A percentile compares a stretch with the other conserved stretches of the same genome.
Conservation (phyloP, 1,140 invertebrate species). For the Zaprionus taronus region DNA sequence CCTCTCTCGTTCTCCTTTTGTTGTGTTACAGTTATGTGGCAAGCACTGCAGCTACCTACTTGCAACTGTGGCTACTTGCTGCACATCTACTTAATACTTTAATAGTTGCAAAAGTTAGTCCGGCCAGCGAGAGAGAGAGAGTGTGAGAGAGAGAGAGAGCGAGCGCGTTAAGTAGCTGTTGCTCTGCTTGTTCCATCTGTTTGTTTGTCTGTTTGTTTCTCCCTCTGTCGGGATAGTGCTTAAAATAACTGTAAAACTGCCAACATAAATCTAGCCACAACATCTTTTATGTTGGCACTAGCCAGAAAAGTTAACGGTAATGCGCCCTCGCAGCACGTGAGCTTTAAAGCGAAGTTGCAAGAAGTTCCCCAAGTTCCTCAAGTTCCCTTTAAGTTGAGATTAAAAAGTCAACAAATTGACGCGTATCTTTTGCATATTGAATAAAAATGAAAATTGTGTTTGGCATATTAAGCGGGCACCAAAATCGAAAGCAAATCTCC, state of each 20-base stretch:
- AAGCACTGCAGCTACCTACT: background rate
- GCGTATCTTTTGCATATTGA: conserved; percentile 78
- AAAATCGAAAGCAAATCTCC: conserved; percentile 74
- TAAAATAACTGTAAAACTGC: conserved; percentile 81
- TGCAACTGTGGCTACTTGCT: conserved; percentile 33
- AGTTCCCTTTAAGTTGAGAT: conserved; percentile 44
- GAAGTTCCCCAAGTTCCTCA: background rate
- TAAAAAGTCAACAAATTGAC: conserved; percentile 76
- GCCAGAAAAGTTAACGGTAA: conserved; percentile 57
- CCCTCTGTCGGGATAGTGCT: conserved; percentile 47
- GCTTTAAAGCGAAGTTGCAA: conserved; percentile 5
- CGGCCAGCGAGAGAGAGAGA: conserved; percentile 20
- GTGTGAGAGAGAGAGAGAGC: too few species aligned
- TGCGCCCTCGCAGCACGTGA: conserved; percentile 50
- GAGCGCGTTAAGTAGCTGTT: conserved; percentile 71
- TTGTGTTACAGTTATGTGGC: conserved; percentile 10
- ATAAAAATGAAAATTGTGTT: conserved; percentile 81
- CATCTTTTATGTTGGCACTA: conserved; percentile 76
- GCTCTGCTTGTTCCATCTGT: conserved; percentile 45
- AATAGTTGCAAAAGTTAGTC: conserved; percentile 81
- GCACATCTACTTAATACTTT: conserved; percentile 82
- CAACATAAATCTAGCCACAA: conserved; percentile 83
- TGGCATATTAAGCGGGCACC: conserved; percentile 74
- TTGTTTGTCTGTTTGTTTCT: conserved; percentile 26
- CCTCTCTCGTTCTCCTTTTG: conserved; percentile 17